Conservation (phyloP, 2,888 invertebrate species). For the Mythimna lalbum region DNA sequence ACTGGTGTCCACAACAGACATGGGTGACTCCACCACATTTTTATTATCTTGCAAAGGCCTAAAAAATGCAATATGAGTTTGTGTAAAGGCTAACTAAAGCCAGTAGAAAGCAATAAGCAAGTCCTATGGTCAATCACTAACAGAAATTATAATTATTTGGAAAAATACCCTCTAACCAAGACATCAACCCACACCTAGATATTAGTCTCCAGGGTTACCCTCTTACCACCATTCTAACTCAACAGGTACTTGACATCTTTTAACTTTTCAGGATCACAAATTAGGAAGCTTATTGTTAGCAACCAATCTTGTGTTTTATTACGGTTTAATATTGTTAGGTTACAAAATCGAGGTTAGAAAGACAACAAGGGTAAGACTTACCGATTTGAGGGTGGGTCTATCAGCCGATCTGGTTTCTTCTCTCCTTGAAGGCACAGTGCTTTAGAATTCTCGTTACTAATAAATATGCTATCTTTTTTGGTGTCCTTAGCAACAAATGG, state of each 20-base stretch:
- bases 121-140: neutral
- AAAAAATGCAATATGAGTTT: conserved; percentile 1
- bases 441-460: conserved; percentile 81
- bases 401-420: conserved; percentile 80
- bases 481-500: conserved; percentile 85
- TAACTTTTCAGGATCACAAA: neutral
- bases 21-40: conserved; percentile 90
- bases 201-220: neutral
- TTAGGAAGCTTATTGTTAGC: no score
- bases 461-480: conserved; percentile 80
- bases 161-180: neutral
- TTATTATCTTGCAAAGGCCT: conserved; percentile 84
- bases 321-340: neutral
- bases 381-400: conserved; percentile 76
- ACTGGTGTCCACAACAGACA: conserved; percentile 90
- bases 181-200: neutral
- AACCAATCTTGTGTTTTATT: neutral
- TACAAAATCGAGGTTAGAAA: conserved; percentile 36
- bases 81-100: neutral
- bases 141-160: neutral
- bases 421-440: conserved; percentile 78
- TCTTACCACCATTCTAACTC: no score
- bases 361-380: conserved; percentile 60
- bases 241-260: no score
- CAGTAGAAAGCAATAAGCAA: neutral